A percentile compares a stretch with the other conserved stretches of the same genome.
Conservation (phyloP, 2,797 vertebrate genomes). For the Gallinago nigripennis region DNA sequence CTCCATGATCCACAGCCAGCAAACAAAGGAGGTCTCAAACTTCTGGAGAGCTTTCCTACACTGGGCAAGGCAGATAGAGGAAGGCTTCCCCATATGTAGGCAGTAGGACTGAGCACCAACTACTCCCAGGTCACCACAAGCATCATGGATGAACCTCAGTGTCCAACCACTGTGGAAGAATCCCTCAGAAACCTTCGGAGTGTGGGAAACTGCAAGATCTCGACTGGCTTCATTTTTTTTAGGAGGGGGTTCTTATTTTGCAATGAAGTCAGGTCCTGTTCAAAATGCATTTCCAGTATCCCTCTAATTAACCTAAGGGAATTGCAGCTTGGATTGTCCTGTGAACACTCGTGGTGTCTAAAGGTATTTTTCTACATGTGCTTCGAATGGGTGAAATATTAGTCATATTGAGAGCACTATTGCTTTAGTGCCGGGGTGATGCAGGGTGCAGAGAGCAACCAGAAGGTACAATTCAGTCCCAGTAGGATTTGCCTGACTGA, state of each 20-base stretch:
- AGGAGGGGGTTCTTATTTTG: not conserved
- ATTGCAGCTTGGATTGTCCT: not conserved
- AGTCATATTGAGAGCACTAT: not conserved
- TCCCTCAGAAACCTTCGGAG: not conserved
- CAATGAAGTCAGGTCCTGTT: not conserved
- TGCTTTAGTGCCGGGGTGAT: not conserved
- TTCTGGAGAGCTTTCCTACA: not conserved
- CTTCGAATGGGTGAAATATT: not conserved
- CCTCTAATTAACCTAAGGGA: not conserved
- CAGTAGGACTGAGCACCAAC: not conserved
- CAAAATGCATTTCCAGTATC: not conserved
- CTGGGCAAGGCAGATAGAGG: not conserved
- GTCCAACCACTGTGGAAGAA: accelerated
- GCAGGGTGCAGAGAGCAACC: not conserved
- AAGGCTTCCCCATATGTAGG: accelerated
- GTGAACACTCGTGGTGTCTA: not conserved
- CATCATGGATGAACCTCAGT: accelerated
- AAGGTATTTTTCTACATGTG: not conserved
- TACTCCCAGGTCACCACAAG: not conserved
- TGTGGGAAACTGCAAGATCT: not conserved
- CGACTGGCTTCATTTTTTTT: not conserved
- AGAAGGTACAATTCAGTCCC: not conserved
- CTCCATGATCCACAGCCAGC: accelerated
- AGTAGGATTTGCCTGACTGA: not conserved
- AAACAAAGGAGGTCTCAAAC: not conserved